Conservation (phyloP, 2,113 vertebrate species). For the Zapus hudsonius region DNA sequence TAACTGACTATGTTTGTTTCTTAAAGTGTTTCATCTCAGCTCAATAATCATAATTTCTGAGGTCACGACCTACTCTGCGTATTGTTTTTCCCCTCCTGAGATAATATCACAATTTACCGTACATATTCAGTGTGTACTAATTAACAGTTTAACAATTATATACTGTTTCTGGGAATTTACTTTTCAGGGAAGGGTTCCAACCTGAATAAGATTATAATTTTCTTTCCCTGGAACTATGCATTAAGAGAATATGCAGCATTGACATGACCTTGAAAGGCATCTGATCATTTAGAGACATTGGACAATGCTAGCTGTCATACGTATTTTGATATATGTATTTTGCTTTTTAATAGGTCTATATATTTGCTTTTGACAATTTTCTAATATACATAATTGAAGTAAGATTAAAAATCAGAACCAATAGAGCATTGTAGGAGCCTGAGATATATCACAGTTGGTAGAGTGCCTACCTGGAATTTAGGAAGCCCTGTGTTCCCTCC, state of each 20-base stretch:
- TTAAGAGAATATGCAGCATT: not conserved
- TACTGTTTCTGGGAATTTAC: not conserved
- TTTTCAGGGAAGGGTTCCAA: not conserved
- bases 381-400: not conserved
- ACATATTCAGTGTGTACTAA: not conserved
- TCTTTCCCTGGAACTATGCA: not conserved
- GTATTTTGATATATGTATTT: not conserved
- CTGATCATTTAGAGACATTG: not conserved
- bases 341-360: not conserved
- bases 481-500: too few species aligned
- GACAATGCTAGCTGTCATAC: not conserved
- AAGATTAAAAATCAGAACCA: not conserved
- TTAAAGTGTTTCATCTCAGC: not conserved
- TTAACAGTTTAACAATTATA: not conserved
- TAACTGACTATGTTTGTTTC: not conserved
- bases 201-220: not conserved
- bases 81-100: not conserved
- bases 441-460: too few species aligned
- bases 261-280: not conserved
- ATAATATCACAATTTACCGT: not conserved
- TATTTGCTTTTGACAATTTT: not conserved
- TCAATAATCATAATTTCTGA: not conserved
- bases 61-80: not conserved
- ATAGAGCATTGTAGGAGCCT: too few species aligned
- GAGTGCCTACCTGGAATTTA: too few species aligned